phyloP scores from a whole-genome alignment of 2,888 invertebrate genomes.

The Nasonia oneida region DNA sequence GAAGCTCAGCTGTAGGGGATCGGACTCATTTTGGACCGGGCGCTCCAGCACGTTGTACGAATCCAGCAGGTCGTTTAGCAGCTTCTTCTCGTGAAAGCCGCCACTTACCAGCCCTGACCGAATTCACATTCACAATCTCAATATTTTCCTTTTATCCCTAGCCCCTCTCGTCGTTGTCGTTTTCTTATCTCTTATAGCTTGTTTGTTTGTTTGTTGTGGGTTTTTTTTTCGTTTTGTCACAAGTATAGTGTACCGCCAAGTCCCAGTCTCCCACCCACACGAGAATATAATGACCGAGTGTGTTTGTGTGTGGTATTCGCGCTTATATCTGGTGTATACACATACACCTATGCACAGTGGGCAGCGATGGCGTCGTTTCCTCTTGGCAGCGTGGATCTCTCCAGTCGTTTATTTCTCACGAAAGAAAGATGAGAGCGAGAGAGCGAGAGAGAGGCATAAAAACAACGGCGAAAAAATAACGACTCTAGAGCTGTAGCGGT shows the following conservation, averaged over 20 bases:
- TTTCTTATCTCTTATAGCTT: slow-evolving; percentile 37
- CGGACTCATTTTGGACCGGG: slow-evolving; percentile 97
- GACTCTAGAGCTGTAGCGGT: slow-evolving; percentile 5
- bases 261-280: neutral
- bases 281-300: slow-evolving; percentile 15
- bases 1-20: slow-evolving; percentile 96
- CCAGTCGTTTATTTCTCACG: neutral
- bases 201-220: neutral
- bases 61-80: slow-evolving; percentile 94
- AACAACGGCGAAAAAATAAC: slow-evolving; percentile 35
- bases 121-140: slow-evolving; percentile 72
- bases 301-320: neutral
- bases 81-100: slow-evolving; percentile 95
- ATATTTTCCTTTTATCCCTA: slow-evolving; percentile 39
- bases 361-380: slow-evolving; percentile 47
- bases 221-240: neutral
- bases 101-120: slow-evolving; percentile 84
- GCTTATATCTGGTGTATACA: neutral
- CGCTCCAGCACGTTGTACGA: slow-evolving; percentile 96
- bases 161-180: neutral
- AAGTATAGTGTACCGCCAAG: neutral
- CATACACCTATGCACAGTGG: slow-evolving; percentile 2
- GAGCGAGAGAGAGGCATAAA: neutral
- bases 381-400: neutral
- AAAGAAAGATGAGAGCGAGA: slow-evolving; percentile 1